Evolutionary conservation across 2,797 vertebrate species (phyloP).

Genomic region (Gallinago solitaria): DNA sequence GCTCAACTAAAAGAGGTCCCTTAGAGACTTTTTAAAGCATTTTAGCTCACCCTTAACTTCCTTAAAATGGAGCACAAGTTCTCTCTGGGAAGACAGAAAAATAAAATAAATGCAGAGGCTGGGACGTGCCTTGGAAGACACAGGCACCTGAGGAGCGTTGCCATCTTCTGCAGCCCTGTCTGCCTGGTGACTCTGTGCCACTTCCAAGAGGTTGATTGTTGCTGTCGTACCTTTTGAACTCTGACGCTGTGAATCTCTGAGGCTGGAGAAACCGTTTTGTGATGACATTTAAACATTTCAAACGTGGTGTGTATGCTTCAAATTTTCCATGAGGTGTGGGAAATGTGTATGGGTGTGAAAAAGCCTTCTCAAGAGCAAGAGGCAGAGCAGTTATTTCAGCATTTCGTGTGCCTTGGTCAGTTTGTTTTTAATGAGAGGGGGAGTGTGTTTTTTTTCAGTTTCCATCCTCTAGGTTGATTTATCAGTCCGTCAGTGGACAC

Average conservation of each 20-base stretch:
- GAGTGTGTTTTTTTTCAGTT: accelerated
- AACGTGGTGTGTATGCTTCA: not conserved
- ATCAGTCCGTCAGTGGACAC: not conserved
- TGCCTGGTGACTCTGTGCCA: not conserved
- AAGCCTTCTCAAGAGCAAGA: not conserved
- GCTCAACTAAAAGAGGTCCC: not conserved
- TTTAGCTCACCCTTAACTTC: not conserved
- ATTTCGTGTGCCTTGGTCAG: not conserved
- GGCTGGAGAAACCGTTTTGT: not conserved
- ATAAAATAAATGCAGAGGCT: not conserved
- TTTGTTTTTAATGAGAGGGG: not conserved
- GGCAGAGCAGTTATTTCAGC: not conserved
- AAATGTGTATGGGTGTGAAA: not conserved
- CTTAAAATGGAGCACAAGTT: not conserved
- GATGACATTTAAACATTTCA: not conserved
- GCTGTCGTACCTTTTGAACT: not conserved
- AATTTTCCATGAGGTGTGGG: not conserved
- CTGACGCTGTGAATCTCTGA: not conserved
- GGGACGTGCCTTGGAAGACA: not conserved
- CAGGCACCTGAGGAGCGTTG: not conserved
- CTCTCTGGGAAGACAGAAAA: not conserved
- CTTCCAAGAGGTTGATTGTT: not conserved
- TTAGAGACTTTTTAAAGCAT: not conserved
- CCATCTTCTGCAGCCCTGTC: not conserved
- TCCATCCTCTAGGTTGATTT: not conserved